Conservation (phyloP, 1,140 invertebrate species). For the Berghia stephanieae region DNA sequence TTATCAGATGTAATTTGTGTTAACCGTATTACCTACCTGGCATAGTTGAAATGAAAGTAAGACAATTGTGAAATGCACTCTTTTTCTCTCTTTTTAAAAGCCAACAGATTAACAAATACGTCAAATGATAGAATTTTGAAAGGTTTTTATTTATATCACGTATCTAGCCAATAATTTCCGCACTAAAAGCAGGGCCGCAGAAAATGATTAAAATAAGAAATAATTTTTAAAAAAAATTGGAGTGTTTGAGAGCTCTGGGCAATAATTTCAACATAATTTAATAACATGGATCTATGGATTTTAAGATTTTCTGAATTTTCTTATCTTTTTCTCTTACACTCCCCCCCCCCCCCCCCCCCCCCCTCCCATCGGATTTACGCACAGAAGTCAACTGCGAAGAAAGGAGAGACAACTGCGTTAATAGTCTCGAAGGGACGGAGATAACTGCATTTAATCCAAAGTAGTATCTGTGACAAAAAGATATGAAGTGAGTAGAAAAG, state of each 20-base stretch:
- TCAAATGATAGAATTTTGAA: neutral
- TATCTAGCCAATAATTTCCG: neutral
- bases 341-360: too few species aligned
- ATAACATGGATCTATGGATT: neutral
- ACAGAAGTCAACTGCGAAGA: too few species aligned
- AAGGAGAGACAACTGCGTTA: too few species aligned
- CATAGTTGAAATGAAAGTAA: neutral
- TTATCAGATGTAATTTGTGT: too few species aligned
- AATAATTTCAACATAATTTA: neutral
- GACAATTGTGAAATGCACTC: neutral
- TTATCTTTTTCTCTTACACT: too few species aligned
- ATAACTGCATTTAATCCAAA: too few species aligned
- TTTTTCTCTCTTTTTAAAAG: too few species aligned
- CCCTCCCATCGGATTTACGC: too few species aligned
- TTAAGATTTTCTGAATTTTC: neutral
- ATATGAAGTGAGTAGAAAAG: too few species aligned
- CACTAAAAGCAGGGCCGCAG: neutral
- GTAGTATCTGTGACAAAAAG: too few species aligned
- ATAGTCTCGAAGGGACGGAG: too few species aligned
- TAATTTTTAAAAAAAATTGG: neutral
- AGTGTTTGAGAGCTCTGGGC: neutral
- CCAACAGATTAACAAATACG: too few species aligned
- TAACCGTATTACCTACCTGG: neutral
- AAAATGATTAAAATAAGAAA: neutral
- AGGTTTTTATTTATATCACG: slow-evolving; percentile 1